A percentile compares a stretch with the other conserved stretches of the same genome.
phyloP scores from a whole-genome alignment of 2,888 invertebrate genomes.

The Sphaerophoria rueppellii region DNA sequence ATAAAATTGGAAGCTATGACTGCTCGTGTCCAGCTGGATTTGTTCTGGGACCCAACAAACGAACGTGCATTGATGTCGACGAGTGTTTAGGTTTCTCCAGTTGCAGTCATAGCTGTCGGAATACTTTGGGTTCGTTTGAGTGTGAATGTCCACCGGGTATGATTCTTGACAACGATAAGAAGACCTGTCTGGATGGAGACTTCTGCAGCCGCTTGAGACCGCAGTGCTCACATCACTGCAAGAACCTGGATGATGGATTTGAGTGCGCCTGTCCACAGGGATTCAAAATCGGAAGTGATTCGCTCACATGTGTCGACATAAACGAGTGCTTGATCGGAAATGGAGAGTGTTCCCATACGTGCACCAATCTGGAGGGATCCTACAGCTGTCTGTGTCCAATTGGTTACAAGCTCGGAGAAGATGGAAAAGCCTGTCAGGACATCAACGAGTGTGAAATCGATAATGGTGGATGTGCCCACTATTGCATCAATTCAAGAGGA shows the following conservation, averaged over 20 bases:
- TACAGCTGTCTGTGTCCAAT: conserved; percentile 82
- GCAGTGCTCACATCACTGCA: conserved; percentile 84
- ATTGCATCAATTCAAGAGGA: conserved; percentile 82
- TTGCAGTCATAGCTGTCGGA: conserved; percentile 80
- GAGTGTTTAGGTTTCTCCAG: conserved; percentile 78
- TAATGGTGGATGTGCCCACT: conserved; percentile 80
- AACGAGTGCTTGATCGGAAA: conserved; percentile 82
- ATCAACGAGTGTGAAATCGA: conserved; percentile 83
- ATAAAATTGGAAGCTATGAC: conserved; percentile 83
- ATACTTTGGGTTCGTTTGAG: conserved; percentile 83
- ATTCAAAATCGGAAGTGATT: conserved; percentile 80
- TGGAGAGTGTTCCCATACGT: conserved; percentile 82
- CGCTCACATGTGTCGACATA: conserved; percentile 80
- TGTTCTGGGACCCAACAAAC: conserved; percentile 78
- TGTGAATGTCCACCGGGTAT: conserved; percentile 83
- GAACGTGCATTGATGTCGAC: conserved; percentile 78
- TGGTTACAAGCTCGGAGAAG: conserved; percentile 80
- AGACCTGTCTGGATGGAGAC: conserved; percentile 79
- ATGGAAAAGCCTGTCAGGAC: conserved; percentile 82
- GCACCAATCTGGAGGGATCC: conserved; percentile 75
- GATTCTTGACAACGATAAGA: conserved; percentile 78
- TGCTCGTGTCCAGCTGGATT: conserved; percentile 84
- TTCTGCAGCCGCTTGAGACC: conserved; percentile 80
- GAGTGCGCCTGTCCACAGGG: conserved; percentile 83
- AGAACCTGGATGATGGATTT: conserved; percentile 83